Conservation (phyloP, 2,113 vertebrate genomes). For the Corythornis cristatus region DNA sequence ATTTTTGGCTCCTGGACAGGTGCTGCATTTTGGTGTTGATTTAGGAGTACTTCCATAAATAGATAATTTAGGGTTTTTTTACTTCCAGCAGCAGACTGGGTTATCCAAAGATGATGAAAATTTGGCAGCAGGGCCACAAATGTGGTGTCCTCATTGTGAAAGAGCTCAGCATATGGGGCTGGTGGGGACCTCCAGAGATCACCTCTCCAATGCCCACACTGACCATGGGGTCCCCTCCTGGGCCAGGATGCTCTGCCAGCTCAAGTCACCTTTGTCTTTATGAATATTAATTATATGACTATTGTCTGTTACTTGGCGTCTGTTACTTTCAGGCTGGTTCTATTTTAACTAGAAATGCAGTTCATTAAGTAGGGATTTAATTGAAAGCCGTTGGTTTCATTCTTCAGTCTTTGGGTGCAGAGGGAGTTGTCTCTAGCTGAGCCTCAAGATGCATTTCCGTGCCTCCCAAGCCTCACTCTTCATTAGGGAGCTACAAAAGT, state of each 20-base stretch:
- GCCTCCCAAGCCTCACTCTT: neutral
- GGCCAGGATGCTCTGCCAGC: neutral
- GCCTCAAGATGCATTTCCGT: neutral
- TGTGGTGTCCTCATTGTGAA: neutral
- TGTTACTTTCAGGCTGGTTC: neutral
- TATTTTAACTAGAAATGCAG: conserved; percentile 3
- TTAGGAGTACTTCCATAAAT: neutral
- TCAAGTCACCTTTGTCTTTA: neutral
- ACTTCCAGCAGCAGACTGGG: neutral
- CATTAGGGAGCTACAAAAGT: neutral
- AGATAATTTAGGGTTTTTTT: neutral
- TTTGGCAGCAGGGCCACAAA: neutral
- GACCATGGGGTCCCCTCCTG: neutral
- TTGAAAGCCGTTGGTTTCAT: neutral
- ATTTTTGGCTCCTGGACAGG: neutral
- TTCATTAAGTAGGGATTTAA: conserved; percentile 38
- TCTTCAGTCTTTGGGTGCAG: neutral
- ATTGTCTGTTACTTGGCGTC: neutral
- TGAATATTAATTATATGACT: neutral
- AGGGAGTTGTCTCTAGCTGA: neutral
- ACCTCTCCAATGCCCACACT: neutral
- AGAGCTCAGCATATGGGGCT: accelerated
- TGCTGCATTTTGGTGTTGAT: neutral
- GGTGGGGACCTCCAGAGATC: neutral
- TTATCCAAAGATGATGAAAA: neutral